Conservation (phyloP, 2,113 vertebrate genomes). For the Crotophaga sulcirostris region DNA sequence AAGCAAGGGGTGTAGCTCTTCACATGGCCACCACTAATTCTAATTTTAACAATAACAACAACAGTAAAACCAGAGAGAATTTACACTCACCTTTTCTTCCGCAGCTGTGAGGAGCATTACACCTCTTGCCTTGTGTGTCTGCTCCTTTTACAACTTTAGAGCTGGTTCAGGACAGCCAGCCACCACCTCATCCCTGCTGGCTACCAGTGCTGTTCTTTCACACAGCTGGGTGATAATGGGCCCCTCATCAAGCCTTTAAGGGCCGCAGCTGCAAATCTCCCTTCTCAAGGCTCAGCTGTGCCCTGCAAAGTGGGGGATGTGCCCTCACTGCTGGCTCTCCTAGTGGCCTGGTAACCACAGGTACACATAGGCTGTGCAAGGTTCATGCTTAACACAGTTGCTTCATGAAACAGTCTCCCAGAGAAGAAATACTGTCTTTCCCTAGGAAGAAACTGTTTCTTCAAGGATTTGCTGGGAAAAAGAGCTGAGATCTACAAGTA, state of each 20-base stretch:
- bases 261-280: not conserved
- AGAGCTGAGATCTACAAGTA: not conserved
- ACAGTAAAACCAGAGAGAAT: not conserved
- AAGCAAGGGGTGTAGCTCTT: not conserved
- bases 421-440: not conserved
- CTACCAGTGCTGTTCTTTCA: not conserved
- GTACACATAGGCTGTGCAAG: accelerated
- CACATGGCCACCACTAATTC: not conserved
- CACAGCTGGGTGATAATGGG: not conserved
- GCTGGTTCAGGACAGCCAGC: not conserved
- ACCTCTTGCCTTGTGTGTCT: accelerated
- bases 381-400: accelerated
- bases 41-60: not conserved
- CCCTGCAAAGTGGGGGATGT: accelerated
- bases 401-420: not conserved
- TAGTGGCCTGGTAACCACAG: not conserved
- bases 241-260: not conserved
- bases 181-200: not conserved
- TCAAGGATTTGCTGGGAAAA: not conserved
- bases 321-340: not conserved
- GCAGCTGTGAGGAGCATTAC: not conserved
- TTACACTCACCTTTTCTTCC: not conserved
- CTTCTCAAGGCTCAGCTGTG: not conserved
- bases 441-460: not conserved
- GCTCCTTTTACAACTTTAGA: not conserved